Evolutionary conservation across 2,888 invertebrate species (phyloP), one percentile per base, ranked within the genome.

Genomic region (Stictocephala bisonia): DNA sequence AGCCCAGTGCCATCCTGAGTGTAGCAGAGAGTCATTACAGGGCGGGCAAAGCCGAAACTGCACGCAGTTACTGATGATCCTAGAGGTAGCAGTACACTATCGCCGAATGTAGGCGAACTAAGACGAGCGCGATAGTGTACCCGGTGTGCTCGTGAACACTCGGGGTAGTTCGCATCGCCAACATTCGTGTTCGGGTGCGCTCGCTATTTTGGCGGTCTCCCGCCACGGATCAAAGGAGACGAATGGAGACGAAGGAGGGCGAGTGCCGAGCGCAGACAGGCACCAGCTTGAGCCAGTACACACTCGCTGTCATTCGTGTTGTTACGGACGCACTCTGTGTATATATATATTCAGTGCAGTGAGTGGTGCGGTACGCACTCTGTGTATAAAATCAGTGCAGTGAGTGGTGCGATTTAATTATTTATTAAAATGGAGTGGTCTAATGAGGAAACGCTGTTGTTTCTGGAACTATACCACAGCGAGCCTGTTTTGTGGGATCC

Each of bases 251-350:
- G 50, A 50, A 20, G 3, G 3, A 18, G 50, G 18, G 20, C 50
- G 50, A 50, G n/a, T 50, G 50, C 18, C 50, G 50, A 50, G 50
- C 50, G 50, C 20, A 20, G 44, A 44, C 44, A 50, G 50, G 50
- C 50, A 20, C 50, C 20, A 44, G 18, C 44, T 44, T 44, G 44
- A 44, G 44, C 50, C 50, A 50, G 50, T 50, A 18, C 50, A 50
- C 20, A 18, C 50, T 50, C 50, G 50, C 50, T 20, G 3, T 50
- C 18, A 18, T 20, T 50, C 50, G 50, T 50, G 20, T 3, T 50
- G 15, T 50, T 24, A 50, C 18, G 2, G 15, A 20, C 20, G 50
- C 50, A 20, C 11, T 3, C 18, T 18, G 15, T 18, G 50, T 50
- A 22, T 18, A 18, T 44, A 18, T 13, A 7, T n/a, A n/a, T n/a